Evolutionary conservation across 2,113 vertebrate species (phyloP), one percentile per base, ranked within the genome.

Genomic region (Protobothrops flavoviridis): DNA sequence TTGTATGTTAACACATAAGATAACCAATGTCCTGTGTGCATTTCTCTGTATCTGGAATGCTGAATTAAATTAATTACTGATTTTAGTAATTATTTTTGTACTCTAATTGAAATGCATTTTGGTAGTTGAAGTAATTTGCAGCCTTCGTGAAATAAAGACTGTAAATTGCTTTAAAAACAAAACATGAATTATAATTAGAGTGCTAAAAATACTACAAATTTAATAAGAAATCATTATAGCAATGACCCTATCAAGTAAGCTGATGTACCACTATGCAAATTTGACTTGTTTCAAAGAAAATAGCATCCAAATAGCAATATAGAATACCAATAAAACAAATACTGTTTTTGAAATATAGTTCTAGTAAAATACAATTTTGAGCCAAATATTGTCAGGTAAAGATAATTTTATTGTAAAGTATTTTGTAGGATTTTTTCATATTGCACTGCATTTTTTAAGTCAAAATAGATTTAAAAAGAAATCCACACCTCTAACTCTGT

Each of bases 251-350:
- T 0, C 20, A 20, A 24, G 33, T 33, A 92, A 39, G 61, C 52
- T 59, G 87, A 9, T 39, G 13, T 57, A 52, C 56, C 53, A 11
- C 86, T 91, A 29, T 26, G 52, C 45, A 52, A 39, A 29, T 48
- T 33, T 74, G 89, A 95, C 88, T 48, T 92, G n/a, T 11, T 92
- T 93, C 87, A 81, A 92, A 91, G 55, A 88, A n/a, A 8, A 89
- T 94, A 94, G 91, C 11, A 93, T 2, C 23, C 91, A 3, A 85
- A 13, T 7, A 0, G 4, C 90, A 55, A 94, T 24, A n/a, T 90
- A 53, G 74, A 95, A 56, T 87, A 86, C 29, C 11, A 88, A 29
- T 4, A 81, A 94, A 92, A 94, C 39, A 64, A 48, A 81, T 89
- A 17, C 0, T 91, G 39, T 24, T 43, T 90, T 85, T 9, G 91